These are phyloP conservation scores for Heliconius congener DNA, from an alignment of 1,140 invertebrate species.

Conservation along the genomic window DNA sequence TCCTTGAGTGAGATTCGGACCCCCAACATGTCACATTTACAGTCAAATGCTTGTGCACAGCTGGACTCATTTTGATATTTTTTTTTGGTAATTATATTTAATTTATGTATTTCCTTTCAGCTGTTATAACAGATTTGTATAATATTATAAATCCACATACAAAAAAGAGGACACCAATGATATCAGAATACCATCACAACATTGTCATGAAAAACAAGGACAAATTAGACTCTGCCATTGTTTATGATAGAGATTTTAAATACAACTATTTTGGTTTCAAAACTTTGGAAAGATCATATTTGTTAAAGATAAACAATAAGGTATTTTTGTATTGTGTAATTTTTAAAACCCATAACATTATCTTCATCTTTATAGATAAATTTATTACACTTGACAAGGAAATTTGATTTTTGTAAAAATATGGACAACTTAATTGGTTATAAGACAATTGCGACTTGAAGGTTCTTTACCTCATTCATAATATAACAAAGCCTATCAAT, in stretches of 20 bases:
- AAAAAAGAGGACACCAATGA: slow-evolving; percentile 88
- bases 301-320: slow-evolving; percentile 96
- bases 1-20: too few relatives aligned
- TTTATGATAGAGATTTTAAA: slow-evolving; percentile 98
- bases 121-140: slow-evolving; percentile 95
- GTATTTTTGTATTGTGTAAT: slow-evolving; percentile 35
- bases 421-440: too few relatives aligned
- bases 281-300: slow-evolving; percentile 97
- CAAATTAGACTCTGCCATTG: slow-evolving; percentile 96
- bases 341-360: not conserved
- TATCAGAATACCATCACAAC: slow-evolving; percentile 91
- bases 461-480: too few relatives aligned
- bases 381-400: not conserved
- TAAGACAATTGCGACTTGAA: too few relatives aligned
- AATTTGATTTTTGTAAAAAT: too few relatives aligned
- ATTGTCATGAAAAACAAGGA: slow-evolving; percentile 95
- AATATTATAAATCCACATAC: slow-evolving; percentile 89
- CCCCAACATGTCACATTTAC: too few relatives aligned
- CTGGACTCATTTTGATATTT: too few relatives aligned
- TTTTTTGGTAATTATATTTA: not conserved
- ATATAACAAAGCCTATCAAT: too few relatives aligned
- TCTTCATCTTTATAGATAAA: slow-evolving; percentile 8
- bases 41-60: too few relatives aligned
- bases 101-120: slow-evolving; percentile 81
- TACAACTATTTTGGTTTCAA: slow-evolving; percentile 99